These are phyloP conservation scores for Chrysochloris asiatica DNA, from an alignment of 2,113 vertebrate species.

Conservation along the genomic window DNA sequence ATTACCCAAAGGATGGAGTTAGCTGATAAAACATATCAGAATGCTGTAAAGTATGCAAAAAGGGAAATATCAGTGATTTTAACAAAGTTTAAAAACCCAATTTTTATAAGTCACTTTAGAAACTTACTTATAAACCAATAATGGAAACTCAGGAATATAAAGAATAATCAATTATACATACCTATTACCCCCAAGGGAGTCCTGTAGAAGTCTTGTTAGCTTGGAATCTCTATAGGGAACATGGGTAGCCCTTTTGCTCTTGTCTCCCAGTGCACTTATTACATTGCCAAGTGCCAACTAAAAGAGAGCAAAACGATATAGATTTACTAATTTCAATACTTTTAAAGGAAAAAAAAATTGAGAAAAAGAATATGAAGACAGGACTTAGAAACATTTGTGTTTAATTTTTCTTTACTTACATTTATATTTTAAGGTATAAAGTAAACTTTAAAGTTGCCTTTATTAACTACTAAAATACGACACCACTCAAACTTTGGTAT, in stretches of 20 bases:
- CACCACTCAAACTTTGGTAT: background rate
- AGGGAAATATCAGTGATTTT: background rate
- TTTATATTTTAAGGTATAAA: background rate
- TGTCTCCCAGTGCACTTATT: constrained; percentile 97
- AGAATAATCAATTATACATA: constrained; percentile 72
- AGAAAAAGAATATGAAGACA: background rate
- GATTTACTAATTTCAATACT: background rate
- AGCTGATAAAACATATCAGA: background rate
- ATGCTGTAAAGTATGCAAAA: background rate
- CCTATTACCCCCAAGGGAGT: constrained; percentile 99
- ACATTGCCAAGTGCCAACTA: constrained; percentile 98
- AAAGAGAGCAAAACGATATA: background rate
- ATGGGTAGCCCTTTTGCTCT: constrained; percentile 95
- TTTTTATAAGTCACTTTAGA: background rate
- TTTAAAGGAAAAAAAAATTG: background rate
- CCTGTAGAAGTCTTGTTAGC: constrained; percentile 95
- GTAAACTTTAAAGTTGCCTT: background rate
- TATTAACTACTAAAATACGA: constrained; percentile 10
- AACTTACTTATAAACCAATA: background rate
- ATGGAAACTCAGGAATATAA: background rate
- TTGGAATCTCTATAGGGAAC: constrained; percentile 99
- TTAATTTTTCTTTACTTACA: constrained; percentile 1
- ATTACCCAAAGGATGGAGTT: constrained; percentile 28
- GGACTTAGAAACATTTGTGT: background rate
- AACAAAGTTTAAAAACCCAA: background rate